These are phyloP conservation scores for Eucriotettix oculatus DNA, from an alignment of 2,888 invertebrate genomes.

Conservation along the genomic window DNA sequence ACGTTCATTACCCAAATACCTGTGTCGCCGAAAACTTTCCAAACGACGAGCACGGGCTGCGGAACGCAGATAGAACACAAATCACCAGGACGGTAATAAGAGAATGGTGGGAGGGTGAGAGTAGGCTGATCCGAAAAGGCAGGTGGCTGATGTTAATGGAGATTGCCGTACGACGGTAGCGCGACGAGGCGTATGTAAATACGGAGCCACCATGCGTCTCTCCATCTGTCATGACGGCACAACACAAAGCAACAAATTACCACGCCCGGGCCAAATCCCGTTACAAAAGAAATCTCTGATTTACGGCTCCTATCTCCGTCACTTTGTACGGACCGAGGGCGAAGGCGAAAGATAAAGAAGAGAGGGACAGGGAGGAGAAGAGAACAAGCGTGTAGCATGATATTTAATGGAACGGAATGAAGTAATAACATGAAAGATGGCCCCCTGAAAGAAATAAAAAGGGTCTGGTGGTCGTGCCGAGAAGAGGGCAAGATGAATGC, in stretches of 20 bases:
- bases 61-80: no score
- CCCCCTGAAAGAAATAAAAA: not conserved
- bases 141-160: not conserved
- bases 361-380: not conserved
- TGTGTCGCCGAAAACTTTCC: no score
- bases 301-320: not conserved
- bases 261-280: not conserved
- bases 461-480: not conserved
- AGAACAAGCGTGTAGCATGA: not conserved
- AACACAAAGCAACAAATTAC: slow-evolving; percentile 1
- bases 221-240: not conserved
- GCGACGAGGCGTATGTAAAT: not conserved
- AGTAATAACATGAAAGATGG: slow-evolving; percentile 9
- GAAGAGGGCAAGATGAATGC: not conserved
- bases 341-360: not conserved
- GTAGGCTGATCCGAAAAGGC: no score
- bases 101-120: no score
- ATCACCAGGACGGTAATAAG: no score
- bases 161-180: not conserved
- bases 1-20: no score
- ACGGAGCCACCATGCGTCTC: not conserved
- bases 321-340: not conserved
- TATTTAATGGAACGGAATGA: slow-evolving; percentile 9
- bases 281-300: slow-evolving; percentile 1
- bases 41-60: no score